Conservation (phyloP, 2,888 invertebrate genomes). For the Troides aeacus region DNA sequence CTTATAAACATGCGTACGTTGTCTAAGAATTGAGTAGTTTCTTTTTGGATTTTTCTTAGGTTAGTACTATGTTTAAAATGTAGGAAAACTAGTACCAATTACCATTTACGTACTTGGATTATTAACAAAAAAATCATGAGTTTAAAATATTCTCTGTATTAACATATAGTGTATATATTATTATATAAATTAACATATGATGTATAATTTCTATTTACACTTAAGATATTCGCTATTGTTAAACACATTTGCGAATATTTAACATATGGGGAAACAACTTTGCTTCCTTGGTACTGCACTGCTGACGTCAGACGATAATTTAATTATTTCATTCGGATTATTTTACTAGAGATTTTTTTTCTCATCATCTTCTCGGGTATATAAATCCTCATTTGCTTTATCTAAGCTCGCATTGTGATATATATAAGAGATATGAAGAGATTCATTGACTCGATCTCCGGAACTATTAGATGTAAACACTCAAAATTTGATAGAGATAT, state of each 20-base stretch:
- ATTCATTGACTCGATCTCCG: too few relatives aligned
- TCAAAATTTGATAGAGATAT: too few relatives aligned
- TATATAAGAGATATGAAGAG: neutral
- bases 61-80: too few relatives aligned
- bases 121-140: too few relatives aligned
- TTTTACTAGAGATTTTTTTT: neutral
- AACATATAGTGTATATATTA: too few relatives aligned
- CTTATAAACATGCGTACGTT: too few relatives aligned
- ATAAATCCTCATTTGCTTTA: neutral
- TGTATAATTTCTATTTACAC: neutral
- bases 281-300: slow-evolving; percentile 4
- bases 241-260: slow-evolving; percentile 2
- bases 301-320: neutral
- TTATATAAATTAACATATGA: neutral
- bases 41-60: too few relatives aligned
- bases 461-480: too few relatives aligned
- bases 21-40: too few relatives aligned
- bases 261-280: slow-evolving; percentile 11
- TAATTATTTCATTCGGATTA: neutral
- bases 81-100: too few relatives aligned
- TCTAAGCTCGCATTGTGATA: neutral
- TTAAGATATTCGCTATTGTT: slow-evolving; percentile 10
- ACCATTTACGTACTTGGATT: too few relatives aligned
- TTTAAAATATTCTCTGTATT: too few relatives aligned
- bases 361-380: neutral